A percentile compares a stretch with the other conserved stretches of the same genome.
phyloP scores from a whole-genome alignment of 2,113 vertebrate genomes.

The Dinomys branickii region DNA sequence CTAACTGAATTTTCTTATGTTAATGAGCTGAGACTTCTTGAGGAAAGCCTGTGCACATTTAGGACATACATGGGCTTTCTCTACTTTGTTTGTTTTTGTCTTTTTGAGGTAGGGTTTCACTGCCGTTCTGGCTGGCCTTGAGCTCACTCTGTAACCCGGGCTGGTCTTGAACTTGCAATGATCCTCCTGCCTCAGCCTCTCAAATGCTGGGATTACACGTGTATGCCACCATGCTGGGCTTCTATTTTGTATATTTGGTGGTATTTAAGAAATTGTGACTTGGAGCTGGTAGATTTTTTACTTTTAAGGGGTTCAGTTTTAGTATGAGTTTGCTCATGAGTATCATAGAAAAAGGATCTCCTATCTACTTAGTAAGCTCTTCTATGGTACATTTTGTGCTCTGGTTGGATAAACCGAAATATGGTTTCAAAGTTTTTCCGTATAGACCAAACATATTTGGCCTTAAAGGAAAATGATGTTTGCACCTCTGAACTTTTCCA shows the following conservation, averaged over 20 bases:
- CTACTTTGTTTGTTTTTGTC: conserved; percentile 27
- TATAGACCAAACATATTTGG: neutral
- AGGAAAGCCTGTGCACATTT: conserved; percentile 54
- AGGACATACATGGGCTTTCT: conserved; percentile 36
- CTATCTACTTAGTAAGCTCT: neutral
- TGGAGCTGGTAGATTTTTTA: conserved; percentile 32
- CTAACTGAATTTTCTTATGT: neutral
- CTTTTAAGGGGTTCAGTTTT: neutral
- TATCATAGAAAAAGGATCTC: neutral
- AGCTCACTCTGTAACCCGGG: too few species aligned
- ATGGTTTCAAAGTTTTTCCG: neutral
- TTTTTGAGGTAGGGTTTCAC: too few species aligned
- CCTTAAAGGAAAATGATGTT: neutral
- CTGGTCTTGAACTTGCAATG: too few species aligned
- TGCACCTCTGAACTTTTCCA: neutral
- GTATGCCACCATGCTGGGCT: too few species aligned
- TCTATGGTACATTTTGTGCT: neutral
- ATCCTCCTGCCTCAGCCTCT: too few species aligned
- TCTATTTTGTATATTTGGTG: conserved; percentile 50
- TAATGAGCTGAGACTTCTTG: conserved; percentile 11
- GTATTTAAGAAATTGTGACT: conserved; percentile 38
- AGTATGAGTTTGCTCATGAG: neutral
- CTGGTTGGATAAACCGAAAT: neutral
- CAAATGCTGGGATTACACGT: too few species aligned
- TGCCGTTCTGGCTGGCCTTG: too few species aligned